A percentile compares a stretch with the other conserved stretches of the same genome.
These are phyloP conservation scores for Drosophila prostipennis DNA, from an alignment of 2,888 invertebrate genomes.

Conservation along the genomic window DNA sequence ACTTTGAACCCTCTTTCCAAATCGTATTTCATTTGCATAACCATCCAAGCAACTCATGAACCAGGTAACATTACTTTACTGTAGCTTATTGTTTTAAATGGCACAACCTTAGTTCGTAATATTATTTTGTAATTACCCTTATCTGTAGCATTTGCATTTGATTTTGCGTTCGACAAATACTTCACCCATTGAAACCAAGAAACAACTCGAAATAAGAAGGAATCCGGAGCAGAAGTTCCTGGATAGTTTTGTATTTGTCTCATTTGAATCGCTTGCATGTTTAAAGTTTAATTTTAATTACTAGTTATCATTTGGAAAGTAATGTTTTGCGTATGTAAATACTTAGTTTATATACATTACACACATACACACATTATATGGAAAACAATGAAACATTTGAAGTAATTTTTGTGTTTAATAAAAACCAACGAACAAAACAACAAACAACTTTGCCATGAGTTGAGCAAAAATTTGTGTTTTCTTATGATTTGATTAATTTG, in stretches of 20 bases:
- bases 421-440: conserved; percentile 50
- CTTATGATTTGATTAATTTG: conserved; percentile 51
- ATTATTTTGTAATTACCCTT: conserved; percentile 45
- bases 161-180: conserved; percentile 44
- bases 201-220: conserved; percentile 12
- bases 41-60: conserved; percentile 25
- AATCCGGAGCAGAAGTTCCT: conserved; percentile 22
- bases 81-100: conserved; percentile 41
- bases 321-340: conserved; percentile 72
- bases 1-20: background rate
- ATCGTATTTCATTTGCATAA: conserved; percentile 21
- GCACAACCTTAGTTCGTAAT: conserved; percentile 35
- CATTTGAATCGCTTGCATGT: conserved; percentile 63
- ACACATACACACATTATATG: conserved; percentile 51
- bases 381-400: conserved; percentile 53
- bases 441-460: conserved; percentile 55
- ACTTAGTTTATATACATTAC: conserved; percentile 62
- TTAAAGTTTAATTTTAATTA: conserved; percentile 58
- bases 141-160: conserved; percentile 70
- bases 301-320: conserved; percentile 70
- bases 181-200: conserved; percentile 34
- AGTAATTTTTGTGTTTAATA: conserved; percentile 77
- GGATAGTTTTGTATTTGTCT: conserved; percentile 40
- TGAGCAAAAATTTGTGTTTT: conserved; percentile 63
- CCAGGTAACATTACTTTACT: conserved; percentile 36